Base-by-base conservation (phyloP, 2,888 invertebrate genomes). In the Acleris emargana region DNA sequence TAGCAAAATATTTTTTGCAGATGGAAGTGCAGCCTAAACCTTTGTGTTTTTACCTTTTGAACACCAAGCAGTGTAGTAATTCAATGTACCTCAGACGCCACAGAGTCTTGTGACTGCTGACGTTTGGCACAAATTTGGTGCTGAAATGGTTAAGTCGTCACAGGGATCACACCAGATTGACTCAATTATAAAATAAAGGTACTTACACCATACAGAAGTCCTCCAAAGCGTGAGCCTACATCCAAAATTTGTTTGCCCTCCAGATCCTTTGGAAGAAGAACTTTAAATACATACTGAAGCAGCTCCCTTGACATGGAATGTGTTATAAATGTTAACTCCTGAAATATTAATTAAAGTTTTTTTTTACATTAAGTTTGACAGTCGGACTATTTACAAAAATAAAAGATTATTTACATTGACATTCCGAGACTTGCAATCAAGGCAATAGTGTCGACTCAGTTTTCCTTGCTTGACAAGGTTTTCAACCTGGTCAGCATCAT, bases 191-290 rank as follows among this genome's bases (percentile, higher is more conserved):
- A 38, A 13, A 13, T 38, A 61, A 51, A 58, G n/a, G 57, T 64
- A 84, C 93, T 89, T 89, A 95, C 95, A 69, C 94, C 95, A 88
- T 94, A 96, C 9, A 96, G 86, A 59, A 96, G 93, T 64, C 94
- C 94, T 55, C 96, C 96, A 58, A 96, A 83, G 77, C 96, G 91
- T 17, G 96, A 96, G 6, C 96, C 96, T 62, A 96, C 88, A 85
- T 96, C 96, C 38, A 96, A 79, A 57, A 96, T 82, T 60, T 88
- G 93, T 79, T 94, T 94, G 22, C 89, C 93, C 69, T 87, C 83
- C 67, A 94, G 83, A 69, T 95, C 88, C 66, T 89, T 89, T 47
- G 95, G 95, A 50, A 96, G 87, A 49, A 95, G 79, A 18, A 93
- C 92, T 70, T 93, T 93, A 77, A 95, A 96, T 59, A 96, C 93